Percentiles rank a stretch among this genome's conserved stretches.
Evolutionary conservation across 2,888 invertebrate genomes (phyloP).

Genomic region (Nymphalis polychloros): DNA sequence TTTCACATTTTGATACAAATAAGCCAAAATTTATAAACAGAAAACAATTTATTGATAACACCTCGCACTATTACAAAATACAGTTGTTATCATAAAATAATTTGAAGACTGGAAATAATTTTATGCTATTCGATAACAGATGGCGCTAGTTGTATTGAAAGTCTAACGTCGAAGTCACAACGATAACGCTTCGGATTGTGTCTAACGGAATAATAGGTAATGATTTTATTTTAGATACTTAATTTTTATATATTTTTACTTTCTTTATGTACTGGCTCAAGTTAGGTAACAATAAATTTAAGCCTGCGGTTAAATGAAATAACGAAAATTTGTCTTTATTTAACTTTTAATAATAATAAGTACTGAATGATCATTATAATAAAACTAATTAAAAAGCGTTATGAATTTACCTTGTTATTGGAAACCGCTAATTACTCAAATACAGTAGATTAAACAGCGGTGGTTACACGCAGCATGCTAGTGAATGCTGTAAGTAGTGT

Average conservation of each 20-base stretch:
- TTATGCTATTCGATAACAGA: slow-evolving; percentile 48
- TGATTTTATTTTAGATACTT: neutral
- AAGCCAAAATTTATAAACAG: neutral
- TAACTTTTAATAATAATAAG: too few species aligned
- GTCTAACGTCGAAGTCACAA: neutral
- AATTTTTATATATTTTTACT: neutral
- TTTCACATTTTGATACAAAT: neutral
- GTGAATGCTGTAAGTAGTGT: slow-evolving; percentile 12
- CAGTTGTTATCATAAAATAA: neutral
- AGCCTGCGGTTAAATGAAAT: too few species aligned
- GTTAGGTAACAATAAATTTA: too few species aligned
- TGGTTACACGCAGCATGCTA: neutral
- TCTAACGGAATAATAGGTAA: neutral
- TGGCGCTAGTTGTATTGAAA: slow-evolving; percentile 44
- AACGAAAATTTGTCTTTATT: too few species aligned
- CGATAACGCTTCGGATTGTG: neutral
- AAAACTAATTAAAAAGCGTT: neutral
- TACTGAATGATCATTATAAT: neutral
- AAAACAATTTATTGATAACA: neutral
- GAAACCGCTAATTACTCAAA: neutral
- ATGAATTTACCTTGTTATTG: neutral
- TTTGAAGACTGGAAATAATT: neutral
- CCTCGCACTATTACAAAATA: neutral
- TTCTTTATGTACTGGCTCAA: too few species aligned
- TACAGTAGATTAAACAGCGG: neutral